Percentiles rank a stretch among this genome's conserved stretches.
These are phyloP conservation scores for Trogon melanurus DNA, from an alignment of 2,113 vertebrate species.

Conservation along the genomic window DNA sequence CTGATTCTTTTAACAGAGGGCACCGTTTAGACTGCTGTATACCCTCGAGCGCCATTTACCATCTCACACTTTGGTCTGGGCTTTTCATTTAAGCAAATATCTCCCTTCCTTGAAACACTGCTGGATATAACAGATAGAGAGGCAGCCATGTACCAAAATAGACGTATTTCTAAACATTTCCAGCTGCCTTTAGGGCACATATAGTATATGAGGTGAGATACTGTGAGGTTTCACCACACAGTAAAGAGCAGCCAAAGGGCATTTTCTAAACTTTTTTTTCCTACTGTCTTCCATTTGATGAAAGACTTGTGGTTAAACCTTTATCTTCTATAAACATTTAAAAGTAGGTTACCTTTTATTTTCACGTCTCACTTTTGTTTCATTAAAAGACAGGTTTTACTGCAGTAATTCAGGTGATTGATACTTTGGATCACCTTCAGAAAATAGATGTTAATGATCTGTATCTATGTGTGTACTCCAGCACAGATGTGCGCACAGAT, in stretches of 20 bases:
- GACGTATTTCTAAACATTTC: slow-evolving; percentile 74
- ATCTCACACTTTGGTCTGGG: slow-evolving; percentile 53
- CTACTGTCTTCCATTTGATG: slow-evolving; percentile 78
- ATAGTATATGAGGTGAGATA: slow-evolving; percentile 78
- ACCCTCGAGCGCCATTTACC: slow-evolving; percentile 53
- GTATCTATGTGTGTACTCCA: slow-evolving; percentile 43
- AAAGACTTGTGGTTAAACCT: slow-evolving; percentile 81
- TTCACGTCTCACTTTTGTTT: slow-evolving; percentile 77
- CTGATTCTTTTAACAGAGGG: slow-evolving; percentile 61
- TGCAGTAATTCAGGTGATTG: slow-evolving; percentile 74
- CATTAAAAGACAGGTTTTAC: slow-evolving; percentile 72
- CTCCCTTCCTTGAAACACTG: slow-evolving; percentile 38
- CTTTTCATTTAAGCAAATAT: slow-evolving; percentile 67
- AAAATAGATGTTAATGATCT: slow-evolving; percentile 77
- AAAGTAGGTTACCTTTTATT: slow-evolving; percentile 79
- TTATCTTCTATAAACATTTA: slow-evolving; percentile 80
- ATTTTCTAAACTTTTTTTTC: slow-evolving; percentile 70
- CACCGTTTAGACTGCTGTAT: slow-evolving; percentile 32
- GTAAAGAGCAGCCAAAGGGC: slow-evolving; percentile 78
- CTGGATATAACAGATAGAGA: slow-evolving; percentile 52
- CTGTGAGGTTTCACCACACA: slow-evolving; percentile 73
- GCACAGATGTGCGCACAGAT: slow-evolving; percentile 49
- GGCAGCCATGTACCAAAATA: slow-evolving; percentile 55
- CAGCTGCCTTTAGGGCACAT: slow-evolving; percentile 73
- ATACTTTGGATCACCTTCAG: slow-evolving; percentile 72